Conservation (phyloP, 2,113 vertebrate genomes). For the Macquaria australasica region DNA sequence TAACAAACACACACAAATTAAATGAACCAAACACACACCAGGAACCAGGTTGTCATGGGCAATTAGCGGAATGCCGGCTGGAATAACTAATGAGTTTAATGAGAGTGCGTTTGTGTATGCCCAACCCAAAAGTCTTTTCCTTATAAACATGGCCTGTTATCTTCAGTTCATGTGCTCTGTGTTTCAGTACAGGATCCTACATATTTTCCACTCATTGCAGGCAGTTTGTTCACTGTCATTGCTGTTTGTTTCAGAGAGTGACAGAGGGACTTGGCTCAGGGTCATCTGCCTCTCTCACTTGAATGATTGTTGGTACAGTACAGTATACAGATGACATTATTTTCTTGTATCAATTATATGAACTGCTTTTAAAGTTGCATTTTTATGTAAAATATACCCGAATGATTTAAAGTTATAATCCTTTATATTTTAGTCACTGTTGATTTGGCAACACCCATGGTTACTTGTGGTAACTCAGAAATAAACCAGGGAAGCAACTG, state of each 20-base stretch:
- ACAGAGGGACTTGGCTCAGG: neutral
- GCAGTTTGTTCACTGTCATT: neutral
- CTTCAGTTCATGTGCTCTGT: neutral
- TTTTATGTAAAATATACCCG: neutral
- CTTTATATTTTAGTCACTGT: neutral
- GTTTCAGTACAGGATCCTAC: neutral
- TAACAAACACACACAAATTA: slow-evolving; percentile 27
- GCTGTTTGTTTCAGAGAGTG: neutral
- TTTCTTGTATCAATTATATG: too few relatives aligned
- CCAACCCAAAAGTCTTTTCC: neutral
- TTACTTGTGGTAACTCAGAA: neutral
- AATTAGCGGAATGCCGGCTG: slow-evolving; percentile 53
- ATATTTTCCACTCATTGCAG: slow-evolving; percentile 2
- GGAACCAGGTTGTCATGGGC: neutral
- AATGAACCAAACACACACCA: slow-evolving; percentile 11
- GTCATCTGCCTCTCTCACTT: neutral
- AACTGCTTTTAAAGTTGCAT: neutral
- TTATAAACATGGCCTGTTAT: neutral
- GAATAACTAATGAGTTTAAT: slow-evolving; percentile 46
- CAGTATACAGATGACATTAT: too few relatives aligned
- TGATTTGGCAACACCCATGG: neutral
- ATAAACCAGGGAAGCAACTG: neutral
- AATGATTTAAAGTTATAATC: too few relatives aligned
- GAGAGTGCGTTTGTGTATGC: slow-evolving; percentile 2
- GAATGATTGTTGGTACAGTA: neutral